These are phyloP conservation scores for Drosophila aldrichi DNA, from an alignment of 2,888 invertebrate species.

Conservation along the genomic window DNA sequence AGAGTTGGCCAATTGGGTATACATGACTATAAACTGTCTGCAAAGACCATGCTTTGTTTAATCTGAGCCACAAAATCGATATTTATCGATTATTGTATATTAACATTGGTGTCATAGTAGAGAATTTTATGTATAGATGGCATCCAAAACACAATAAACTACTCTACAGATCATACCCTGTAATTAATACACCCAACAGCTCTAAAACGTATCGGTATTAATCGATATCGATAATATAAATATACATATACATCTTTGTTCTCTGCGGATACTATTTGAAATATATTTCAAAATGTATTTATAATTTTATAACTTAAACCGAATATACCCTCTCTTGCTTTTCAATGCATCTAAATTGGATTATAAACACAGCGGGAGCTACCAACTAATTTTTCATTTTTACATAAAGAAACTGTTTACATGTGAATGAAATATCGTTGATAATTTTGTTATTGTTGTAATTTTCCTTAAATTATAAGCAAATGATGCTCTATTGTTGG, in stretches of 20 bases:
- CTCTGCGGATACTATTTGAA: too few species aligned
- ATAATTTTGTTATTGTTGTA: constrained; percentile 22
- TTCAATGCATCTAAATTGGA: background rate
- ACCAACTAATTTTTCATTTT: constrained; percentile 45
- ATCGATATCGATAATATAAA: too few species aligned
- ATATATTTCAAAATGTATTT: too few species aligned
- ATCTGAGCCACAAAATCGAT: background rate
- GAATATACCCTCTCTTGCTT: background rate
- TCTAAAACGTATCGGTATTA: too few species aligned
- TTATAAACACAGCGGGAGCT: constrained; percentile 1
- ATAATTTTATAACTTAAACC: too few species aligned
- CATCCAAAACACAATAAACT: too few species aligned
- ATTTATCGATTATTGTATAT: background rate
- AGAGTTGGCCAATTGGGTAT: background rate
- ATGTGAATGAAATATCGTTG: constrained; percentile 17
- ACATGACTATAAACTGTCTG: background rate
- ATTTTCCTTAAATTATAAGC: constrained; percentile 43
- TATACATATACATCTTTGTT: too few species aligned
- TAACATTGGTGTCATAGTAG: background rate
- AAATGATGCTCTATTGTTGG: constrained; percentile 69
- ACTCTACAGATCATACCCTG: background rate
- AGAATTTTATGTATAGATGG: background rate
- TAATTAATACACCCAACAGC: background rate
- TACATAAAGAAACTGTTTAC: constrained; percentile 43
- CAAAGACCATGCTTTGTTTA: too few species aligned